A percentile compares a stretch with the other conserved stretches of the same genome.
Evolutionary conservation across 2,888 invertebrate genomes (phyloP).

Genomic region (Lottia gigantea): DNA sequence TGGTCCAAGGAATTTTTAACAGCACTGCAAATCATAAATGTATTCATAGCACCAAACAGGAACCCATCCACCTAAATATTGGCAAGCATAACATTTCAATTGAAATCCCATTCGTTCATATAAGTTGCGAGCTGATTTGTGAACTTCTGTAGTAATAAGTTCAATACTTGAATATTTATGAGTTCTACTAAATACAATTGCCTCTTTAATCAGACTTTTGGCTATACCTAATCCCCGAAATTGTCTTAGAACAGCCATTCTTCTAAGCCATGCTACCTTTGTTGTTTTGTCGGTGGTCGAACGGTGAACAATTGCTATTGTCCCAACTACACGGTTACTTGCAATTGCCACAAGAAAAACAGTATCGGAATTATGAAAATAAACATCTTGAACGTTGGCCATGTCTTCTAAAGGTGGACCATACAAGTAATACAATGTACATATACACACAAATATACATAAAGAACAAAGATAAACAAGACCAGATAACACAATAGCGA

Average conservation of each 20-base stretch:
- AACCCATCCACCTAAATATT: slow-evolving; percentile 31
- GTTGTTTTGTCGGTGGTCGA: not conserved
- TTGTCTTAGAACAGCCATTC: slow-evolving; percentile 36
- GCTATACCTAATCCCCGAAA: slow-evolving; percentile 37
- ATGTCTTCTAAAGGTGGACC: slow-evolving; percentile 35
- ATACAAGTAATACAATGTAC: slow-evolving; percentile 34
- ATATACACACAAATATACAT: slow-evolving; percentile 24
- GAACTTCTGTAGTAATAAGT: slow-evolving; percentile 41
- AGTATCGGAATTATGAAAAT: slow-evolving; percentile 28
- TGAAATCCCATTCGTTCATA: slow-evolving; percentile 33
- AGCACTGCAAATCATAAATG: not conserved
- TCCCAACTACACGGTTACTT: slow-evolving; percentile 35
- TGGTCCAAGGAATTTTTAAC: too few relatives aligned
- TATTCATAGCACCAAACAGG: slow-evolving; percentile 38
- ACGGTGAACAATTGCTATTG: slow-evolving; percentile 33
- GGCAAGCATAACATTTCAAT: slow-evolving; percentile 27
- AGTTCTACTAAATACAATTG: slow-evolving; percentile 31
- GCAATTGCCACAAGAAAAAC: slow-evolving; percentile 39
- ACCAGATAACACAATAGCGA: slow-evolving; percentile 12
- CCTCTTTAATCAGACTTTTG: slow-evolving; percentile 30
- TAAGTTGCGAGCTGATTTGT: slow-evolving; percentile 35
- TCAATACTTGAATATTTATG: slow-evolving; percentile 30
- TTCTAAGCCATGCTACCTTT: slow-evolving; percentile 38
- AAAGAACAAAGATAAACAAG: slow-evolving; percentile 2
- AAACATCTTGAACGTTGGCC: slow-evolving; percentile 28